Conservation (phyloP, 2,888 invertebrate species). For the Notodonta dromedarius region DNA sequence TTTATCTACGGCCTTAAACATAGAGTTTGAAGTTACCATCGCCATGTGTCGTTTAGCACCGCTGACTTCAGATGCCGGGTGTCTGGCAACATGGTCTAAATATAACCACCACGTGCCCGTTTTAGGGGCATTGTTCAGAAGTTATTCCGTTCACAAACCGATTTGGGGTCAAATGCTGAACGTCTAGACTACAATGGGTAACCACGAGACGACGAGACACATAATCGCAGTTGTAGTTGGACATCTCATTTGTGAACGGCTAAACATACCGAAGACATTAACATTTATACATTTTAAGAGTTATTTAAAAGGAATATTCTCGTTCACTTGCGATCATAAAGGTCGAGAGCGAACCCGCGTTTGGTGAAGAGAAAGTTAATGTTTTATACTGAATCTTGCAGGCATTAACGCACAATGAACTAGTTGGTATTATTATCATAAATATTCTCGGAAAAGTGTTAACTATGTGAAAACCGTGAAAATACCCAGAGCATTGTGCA, state of each 20-base stretch:
- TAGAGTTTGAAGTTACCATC: slow-evolving; percentile 8
- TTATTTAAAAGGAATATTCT: slow-evolving; percentile 7
- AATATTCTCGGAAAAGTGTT: slow-evolving; percentile 25
- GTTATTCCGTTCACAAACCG: slow-evolving; percentile 47
- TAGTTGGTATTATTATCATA: slow-evolving; percentile 4
- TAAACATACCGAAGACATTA: background rate
- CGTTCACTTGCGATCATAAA: slow-evolving; percentile 9
- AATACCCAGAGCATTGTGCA: slow-evolving; percentile 51
- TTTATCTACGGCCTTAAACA: slow-evolving; percentile 9
- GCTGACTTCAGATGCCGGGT: slow-evolving; percentile 14
- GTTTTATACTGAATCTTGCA: slow-evolving; percentile 14
- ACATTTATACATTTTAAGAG: slow-evolving; percentile 3
- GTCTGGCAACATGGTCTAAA: slow-evolving; percentile 51
- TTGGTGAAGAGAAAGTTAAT: slow-evolving; percentile 42
- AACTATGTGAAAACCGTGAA: slow-evolving; percentile 27
- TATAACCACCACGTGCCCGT: slow-evolving; percentile 69
- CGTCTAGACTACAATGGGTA: slow-evolving; percentile 51
- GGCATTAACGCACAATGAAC: slow-evolving; percentile 16
- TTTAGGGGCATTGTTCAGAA: slow-evolving; percentile 61
- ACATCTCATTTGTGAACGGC: slow-evolving; percentile 15
- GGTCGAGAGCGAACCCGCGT: slow-evolving; percentile 17
- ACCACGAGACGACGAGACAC: slow-evolving; percentile 17
- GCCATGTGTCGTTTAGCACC: slow-evolving; percentile 13
- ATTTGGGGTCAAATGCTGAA: slow-evolving; percentile 69
- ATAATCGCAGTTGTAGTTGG: background rate